Evolutionary conservation across 2,888 invertebrate genomes (phyloP).

Genomic region (Leptarthrus brevirostris): DNA sequence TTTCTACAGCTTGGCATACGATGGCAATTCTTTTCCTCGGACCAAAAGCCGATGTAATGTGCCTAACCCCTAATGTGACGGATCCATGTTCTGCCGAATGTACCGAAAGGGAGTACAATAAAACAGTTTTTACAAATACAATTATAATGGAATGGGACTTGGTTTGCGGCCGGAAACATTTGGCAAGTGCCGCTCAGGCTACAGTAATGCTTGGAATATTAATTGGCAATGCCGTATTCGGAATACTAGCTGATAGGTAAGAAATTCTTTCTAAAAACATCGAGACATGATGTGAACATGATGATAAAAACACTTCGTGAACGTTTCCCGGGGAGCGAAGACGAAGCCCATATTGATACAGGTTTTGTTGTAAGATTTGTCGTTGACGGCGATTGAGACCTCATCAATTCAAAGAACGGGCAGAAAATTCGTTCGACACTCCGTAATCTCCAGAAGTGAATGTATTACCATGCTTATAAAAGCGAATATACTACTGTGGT

Average conservation of each 20-base stretch:
- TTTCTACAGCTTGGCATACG: conserved; percentile 82
- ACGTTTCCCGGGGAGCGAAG: too few species aligned
- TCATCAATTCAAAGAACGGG: too few species aligned
- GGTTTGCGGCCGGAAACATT: neutral
- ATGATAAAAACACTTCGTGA: too few species aligned
- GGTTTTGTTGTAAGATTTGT: too few species aligned
- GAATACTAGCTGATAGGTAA: neutral
- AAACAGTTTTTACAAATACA: neutral
- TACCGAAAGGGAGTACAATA: neutral
- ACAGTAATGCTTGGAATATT: conserved; percentile 2
- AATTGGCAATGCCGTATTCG: conserved; percentile 14
- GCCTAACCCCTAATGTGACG: conserved; percentile 62
- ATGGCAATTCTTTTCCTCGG: conserved; percentile 80
- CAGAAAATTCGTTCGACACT: too few species aligned
- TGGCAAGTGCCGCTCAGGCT: neutral
- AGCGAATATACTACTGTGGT: too few species aligned
- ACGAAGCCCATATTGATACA: too few species aligned
- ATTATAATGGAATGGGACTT: conserved; percentile 8
- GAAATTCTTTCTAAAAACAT: too few species aligned
- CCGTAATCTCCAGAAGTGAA: too few species aligned
- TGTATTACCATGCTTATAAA: too few species aligned
- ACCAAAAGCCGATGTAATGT: conserved; percentile 72
- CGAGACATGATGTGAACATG: too few species aligned
- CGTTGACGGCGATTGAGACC: too few species aligned
- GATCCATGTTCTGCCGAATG: conserved; percentile 52